Percentiles rank a stretch among this genome's conserved stretches.
Conservation (phyloP, 2,888 invertebrate species). For the Diarsia dahlii region DNA sequence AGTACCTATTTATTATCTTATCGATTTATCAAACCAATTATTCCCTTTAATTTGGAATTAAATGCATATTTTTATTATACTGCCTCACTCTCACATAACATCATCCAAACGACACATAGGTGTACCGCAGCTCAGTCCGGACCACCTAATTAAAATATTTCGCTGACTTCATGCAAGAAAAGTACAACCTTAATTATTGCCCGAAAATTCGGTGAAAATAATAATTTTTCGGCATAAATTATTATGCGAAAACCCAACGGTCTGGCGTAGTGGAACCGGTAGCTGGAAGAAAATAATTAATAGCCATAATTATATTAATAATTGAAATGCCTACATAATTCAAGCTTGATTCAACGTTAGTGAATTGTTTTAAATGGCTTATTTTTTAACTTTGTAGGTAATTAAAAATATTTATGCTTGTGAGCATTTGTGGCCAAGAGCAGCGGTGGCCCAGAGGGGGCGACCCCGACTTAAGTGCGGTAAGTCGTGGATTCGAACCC, state of each 20-base stretch:
- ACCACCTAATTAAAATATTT: conserved; percentile 89
- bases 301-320: conserved; percentile 62
- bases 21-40: not conserved
- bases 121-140: conserved; percentile 67
- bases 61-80: not conserved
- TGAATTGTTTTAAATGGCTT: conserved; percentile 17
- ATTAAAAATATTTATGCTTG: conserved; percentile 14
- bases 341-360: conserved; percentile 16
- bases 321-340: conserved; percentile 61
- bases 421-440: no score
- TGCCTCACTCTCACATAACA: conserved; percentile 58
- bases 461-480: no score
- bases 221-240: conserved; percentile 55
- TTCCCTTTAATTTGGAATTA: no score
- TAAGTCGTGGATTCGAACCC: no score
- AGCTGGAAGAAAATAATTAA: conserved; percentile 79
- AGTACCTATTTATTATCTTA: not conserved
- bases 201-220: conserved; percentile 56
- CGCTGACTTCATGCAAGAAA: conserved; percentile 79
- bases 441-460: no score
- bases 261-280: conserved; percentile 54
- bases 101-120: conserved; percentile 59
- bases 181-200: conserved; percentile 63
- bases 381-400: conserved; percentile 2
- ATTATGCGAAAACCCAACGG: conserved; percentile 44